Percentiles rank a stretch among this genome's conserved stretches.
Conservation (phyloP, 2,113 vertebrate species). For the Ranitomeya variabilis region DNA sequence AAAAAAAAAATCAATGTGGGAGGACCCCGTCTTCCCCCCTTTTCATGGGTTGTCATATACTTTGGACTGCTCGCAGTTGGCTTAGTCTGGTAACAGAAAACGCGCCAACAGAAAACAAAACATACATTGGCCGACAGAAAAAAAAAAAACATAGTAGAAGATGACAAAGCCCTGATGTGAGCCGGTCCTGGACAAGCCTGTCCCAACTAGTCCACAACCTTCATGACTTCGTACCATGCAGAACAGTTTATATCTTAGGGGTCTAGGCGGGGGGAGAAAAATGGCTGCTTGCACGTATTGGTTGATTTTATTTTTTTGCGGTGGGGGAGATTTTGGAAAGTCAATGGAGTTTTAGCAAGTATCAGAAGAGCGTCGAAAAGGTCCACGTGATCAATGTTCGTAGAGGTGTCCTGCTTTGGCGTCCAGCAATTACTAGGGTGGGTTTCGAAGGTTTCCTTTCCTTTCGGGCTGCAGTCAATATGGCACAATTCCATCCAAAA, state of each 20-base stretch:
- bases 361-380: slow-evolving; percentile 59
- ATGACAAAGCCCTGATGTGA: slow-evolving; percentile 72
- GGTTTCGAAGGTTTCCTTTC: neutral
- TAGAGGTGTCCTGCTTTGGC: slow-evolving; percentile 60
- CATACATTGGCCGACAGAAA: slow-evolving; percentile 63
- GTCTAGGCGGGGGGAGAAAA: neutral
- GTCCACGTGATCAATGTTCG: slow-evolving; percentile 44
- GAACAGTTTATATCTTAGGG: slow-evolving; percentile 47
- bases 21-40: slow-evolving; percentile 22
- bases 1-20: slow-evolving; percentile 58
- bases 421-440: slow-evolving; percentile 59
- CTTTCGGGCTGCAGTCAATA: slow-evolving; percentile 58
- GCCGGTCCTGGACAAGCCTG: slow-evolving; percentile 63
- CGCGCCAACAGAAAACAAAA: slow-evolving; percentile 55
- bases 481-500: slow-evolving; percentile 62
- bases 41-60: slow-evolving; percentile 64
- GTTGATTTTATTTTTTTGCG: slow-evolving; percentile 43
- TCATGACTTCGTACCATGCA: slow-evolving; percentile 66
- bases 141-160: slow-evolving; percentile 54
- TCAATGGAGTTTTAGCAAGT: slow-evolving; percentile 58
- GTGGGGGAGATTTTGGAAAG: neutral
- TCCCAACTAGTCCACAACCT: slow-evolving; percentile 58
- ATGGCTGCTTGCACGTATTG: slow-evolving; percentile 29
- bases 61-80: slow-evolving; percentile 71
- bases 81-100: slow-evolving; percentile 67